Percentiles rank a stretch among this genome's conserved stretches.
These are phyloP conservation scores for Apis dorsata DNA, from an alignment of 1,140 invertebrate species.

Conservation along the genomic window DNA sequence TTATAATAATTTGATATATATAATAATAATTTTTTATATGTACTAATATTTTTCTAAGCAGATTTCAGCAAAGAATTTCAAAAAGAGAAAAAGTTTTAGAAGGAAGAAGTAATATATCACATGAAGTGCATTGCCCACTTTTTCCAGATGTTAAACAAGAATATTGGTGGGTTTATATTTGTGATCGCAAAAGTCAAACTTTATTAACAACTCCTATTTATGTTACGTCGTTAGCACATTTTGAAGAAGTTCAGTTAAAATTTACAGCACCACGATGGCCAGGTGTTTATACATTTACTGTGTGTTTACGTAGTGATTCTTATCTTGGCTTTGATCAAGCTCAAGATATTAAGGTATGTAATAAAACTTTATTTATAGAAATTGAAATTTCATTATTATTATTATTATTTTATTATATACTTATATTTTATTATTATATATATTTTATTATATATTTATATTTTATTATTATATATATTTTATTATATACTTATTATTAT, in stretches of 20 bases:
- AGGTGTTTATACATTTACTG: slow-evolving; percentile 95
- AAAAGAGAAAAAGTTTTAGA: slow-evolving; percentile 93
- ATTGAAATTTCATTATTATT: slow-evolving; percentile 14
- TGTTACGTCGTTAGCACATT: slow-evolving; percentile 90
- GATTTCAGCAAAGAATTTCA: slow-evolving; percentile 87
- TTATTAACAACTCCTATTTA: slow-evolving; percentile 95
- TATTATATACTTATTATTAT: too few relatives aligned
- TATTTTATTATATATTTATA: neutral
- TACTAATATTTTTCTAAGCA: slow-evolving; percentile 57
- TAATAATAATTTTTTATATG: neutral
- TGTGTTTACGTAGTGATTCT: slow-evolving; percentile 94
- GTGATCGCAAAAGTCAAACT: slow-evolving; percentile 94
- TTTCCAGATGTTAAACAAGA: slow-evolving; percentile 98
- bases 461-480: neutral
- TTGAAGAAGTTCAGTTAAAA: slow-evolving; percentile 92
- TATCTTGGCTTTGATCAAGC: slow-evolving; percentile 96
- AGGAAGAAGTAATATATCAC: slow-evolving; percentile 95
- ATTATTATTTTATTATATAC: neutral
- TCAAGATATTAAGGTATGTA: slow-evolving; percentile 90
- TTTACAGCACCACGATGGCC: slow-evolving; percentile 97
- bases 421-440: neutral
- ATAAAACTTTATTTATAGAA: neutral
- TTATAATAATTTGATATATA: neutral
- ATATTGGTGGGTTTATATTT: slow-evolving; percentile 99
- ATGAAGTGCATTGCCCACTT: slow-evolving; percentile 96